Conservation (phyloP, 2,113 vertebrate genomes). For the Tenrec ecaudatus region DNA sequence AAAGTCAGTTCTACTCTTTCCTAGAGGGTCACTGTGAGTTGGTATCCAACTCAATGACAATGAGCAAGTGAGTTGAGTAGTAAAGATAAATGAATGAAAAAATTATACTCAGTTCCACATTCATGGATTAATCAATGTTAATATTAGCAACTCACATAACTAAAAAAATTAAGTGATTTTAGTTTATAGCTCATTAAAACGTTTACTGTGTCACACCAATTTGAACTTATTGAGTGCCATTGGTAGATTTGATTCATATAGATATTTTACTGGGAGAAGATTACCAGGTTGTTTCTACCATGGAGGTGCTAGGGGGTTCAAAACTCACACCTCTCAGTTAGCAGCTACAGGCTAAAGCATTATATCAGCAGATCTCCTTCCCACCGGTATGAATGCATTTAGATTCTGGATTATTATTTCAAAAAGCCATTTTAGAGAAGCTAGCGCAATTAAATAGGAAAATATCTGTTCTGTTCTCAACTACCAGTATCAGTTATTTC, state of each 20-base stretch:
- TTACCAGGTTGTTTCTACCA: neutral
- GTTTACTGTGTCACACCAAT: neutral
- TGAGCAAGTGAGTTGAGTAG: neutral
- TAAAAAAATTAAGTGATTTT: conserved; percentile 32
- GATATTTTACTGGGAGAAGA: neutral
- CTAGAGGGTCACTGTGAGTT: too few species aligned
- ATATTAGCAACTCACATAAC: neutral
- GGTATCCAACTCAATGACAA: too few species aligned
- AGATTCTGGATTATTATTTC: conserved; percentile 36
- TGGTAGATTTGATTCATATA: neutral
- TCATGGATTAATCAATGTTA: conserved; percentile 36
- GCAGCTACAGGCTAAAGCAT: neutral
- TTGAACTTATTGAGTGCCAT: too few species aligned
- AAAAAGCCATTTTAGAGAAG: conserved; percentile 23
- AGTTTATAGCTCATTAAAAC: neutral
- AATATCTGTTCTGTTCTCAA: conserved; percentile 17
- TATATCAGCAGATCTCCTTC: neutral
- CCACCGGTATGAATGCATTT: neutral
- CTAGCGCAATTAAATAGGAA: conserved; percentile 43
- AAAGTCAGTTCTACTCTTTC: too few species aligned
- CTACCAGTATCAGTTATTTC: conserved; percentile 33
- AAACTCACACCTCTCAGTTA: neutral
- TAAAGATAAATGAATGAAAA: conserved; percentile 27
- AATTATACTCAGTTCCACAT: neutral
- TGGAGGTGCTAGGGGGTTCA: neutral